These are phyloP conservation scores for Ranitomeya imitator DNA, from an alignment of 2,113 vertebrate species.

Conservation along the genomic window DNA sequence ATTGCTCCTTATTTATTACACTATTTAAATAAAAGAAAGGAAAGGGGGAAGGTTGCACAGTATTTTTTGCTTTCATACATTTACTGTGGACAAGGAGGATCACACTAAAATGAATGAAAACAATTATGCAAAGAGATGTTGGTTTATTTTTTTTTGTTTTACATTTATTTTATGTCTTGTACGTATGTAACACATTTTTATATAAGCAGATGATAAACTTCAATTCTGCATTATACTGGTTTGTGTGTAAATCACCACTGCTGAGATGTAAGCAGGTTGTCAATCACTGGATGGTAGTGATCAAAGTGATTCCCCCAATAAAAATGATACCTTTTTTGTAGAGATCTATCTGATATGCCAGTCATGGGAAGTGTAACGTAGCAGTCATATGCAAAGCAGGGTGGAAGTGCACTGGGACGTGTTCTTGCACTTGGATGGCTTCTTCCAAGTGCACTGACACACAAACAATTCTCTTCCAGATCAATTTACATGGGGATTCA, in stretches of 20 bases:
- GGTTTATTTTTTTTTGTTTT: background rate
- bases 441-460: no score
- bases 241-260: constrained; percentile 3
- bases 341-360: no score
- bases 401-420: no score
- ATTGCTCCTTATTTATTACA: constrained; percentile 45
- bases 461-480: no score
- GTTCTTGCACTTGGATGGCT: no score
- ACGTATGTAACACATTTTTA: constrained; percentile 1
- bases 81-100: constrained; percentile 20
- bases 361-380: no score
- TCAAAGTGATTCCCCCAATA: background rate
- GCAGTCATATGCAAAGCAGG: no score
- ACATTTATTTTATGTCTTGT: constrained; percentile 15
- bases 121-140: constrained; percentile 32
- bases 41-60: background rate
- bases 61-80: constrained; percentile 42
- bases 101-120: constrained; percentile 12
- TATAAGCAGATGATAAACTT: background rate
- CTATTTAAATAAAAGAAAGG: constrained; percentile 24
- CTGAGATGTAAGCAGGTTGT: background rate
- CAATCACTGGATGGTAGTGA: background rate
- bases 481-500: no score
- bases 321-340: no score
- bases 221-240: background rate